A percentile compares a stretch with the other conserved stretches of the same genome.
phyloP scores from a whole-genome alignment of 2,113 vertebrate species.

The Lophius piscatorius region DNA sequence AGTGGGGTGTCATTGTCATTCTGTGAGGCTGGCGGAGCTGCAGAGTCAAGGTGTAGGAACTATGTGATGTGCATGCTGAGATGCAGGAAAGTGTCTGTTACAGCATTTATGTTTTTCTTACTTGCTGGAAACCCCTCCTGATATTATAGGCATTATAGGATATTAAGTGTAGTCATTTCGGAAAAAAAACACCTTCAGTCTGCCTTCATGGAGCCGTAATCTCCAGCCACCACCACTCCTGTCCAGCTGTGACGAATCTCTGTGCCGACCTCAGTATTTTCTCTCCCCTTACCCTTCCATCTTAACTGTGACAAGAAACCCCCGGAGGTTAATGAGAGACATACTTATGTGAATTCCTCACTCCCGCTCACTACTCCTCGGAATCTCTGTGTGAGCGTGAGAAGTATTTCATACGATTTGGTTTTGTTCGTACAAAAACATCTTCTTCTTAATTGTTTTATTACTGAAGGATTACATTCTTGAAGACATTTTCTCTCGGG shows the following conservation, averaged over 20 bases:
- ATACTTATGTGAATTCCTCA: background rate
- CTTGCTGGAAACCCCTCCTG: background rate
- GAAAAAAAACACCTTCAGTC: constrained; percentile 19
- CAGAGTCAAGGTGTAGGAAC: background rate
- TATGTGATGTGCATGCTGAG: constrained; percentile 15
- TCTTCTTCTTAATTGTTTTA: constrained; percentile 6
- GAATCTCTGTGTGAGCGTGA: constrained; percentile 18
- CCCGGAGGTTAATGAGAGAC: too few species aligned
- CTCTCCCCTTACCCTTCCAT: too few species aligned
- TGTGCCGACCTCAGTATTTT: background rate
- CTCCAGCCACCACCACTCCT: constrained; percentile 28
- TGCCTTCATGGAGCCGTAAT: constrained; percentile 32
- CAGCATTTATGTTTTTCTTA: background rate
- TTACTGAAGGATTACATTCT: constrained; percentile 25
- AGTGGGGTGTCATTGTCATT: constrained; percentile 42
- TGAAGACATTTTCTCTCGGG: background rate
- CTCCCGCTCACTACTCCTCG: background rate
- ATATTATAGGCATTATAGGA: constrained; percentile 4
- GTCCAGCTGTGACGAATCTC: constrained; percentile 59
- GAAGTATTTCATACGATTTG: too few species aligned
- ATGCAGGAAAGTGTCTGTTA: constrained; percentile 4
- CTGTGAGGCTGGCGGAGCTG: constrained; percentile 3
- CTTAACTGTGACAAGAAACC: too few species aligned
- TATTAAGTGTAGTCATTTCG: constrained; percentile 21
- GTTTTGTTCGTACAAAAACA: constrained; percentile 9